These are phyloP conservation scores for Upupa epops DNA, from an alignment of 2,113 vertebrate genomes.

Conservation along the genomic window DNA sequence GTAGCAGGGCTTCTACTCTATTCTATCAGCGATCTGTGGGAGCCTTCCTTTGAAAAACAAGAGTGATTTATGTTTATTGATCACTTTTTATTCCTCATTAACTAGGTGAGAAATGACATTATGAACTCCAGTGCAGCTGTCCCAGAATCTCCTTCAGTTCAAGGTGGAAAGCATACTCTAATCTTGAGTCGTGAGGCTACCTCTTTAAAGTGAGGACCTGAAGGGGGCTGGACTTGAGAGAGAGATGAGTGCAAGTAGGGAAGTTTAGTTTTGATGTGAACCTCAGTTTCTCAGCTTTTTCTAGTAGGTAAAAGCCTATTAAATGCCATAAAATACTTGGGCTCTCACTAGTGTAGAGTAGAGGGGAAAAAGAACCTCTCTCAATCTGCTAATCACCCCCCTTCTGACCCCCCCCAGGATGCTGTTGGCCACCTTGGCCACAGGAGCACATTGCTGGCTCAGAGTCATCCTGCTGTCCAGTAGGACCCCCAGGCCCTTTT, in stretches of 20 bases:
- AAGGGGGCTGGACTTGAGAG: neutral
- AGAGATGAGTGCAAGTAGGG: neutral
- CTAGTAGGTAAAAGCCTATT: neutral
- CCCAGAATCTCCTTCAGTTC: neutral
- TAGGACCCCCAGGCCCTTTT: no score
- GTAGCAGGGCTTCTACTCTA: neutral
- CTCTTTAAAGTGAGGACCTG: neutral
- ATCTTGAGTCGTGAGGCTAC: rapidly evolving
- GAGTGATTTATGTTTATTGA: neutral
- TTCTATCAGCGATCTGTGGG: neutral
- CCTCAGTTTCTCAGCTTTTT: neutral
- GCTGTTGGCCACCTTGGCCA: no score
- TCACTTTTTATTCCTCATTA: neutral
- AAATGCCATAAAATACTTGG: neutral
- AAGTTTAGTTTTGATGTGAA: neutral
- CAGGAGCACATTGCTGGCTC: no score
- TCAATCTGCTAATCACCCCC: no score
- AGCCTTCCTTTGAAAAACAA: neutral
- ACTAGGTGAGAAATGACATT: neutral
- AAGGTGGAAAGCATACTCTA: neutral
- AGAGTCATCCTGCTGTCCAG: no score
- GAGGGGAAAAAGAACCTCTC: no score
- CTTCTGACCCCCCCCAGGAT: no score
- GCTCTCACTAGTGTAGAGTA: no score
- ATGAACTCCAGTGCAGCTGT: rapidly evolving